Conservation (phyloP, 2,888 invertebrate genomes). For the Rhingia rostrata region DNA sequence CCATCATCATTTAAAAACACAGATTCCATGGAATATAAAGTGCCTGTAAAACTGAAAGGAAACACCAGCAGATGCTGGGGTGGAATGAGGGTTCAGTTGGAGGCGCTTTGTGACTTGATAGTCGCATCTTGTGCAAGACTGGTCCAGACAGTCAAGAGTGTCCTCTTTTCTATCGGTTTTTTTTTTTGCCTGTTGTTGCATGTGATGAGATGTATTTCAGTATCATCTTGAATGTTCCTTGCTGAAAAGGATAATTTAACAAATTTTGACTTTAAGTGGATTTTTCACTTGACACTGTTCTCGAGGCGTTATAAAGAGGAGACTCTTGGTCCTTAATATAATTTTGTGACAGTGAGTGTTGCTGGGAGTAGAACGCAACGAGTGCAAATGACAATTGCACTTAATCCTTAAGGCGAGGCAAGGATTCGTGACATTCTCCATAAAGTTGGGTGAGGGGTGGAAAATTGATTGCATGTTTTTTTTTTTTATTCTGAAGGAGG, state of each 20-base stretch:
- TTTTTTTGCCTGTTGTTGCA: no score
- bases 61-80: not conserved
- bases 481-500: not conserved
- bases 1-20: slow-evolving; percentile 11
- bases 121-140: slow-evolving; percentile 27
- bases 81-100: not conserved
- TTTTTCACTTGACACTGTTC: slow-evolving; percentile 37
- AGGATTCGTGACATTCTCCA: slow-evolving; percentile 28
- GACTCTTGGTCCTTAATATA: slow-evolving; percentile 19
- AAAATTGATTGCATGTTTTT: not conserved
- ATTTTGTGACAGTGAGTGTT: slow-evolving; percentile 41
- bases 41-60: slow-evolving; percentile 2
- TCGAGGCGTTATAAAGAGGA: not conserved
- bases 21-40: slow-evolving; percentile 18
- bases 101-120: slow-evolving; percentile 31
- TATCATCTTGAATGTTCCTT: slow-evolving; percentile 17
- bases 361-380: slow-evolving; percentile 3
- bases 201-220: slow-evolving; percentile 5
- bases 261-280: slow-evolving; percentile 45
- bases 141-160: slow-evolving; percentile 8
- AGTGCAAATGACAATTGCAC: slow-evolving; percentile 32
- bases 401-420: slow-evolving; percentile 3
- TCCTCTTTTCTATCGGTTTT: not conserved
- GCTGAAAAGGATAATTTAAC: slow-evolving; percentile 33
- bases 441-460: not conserved